Base-by-base conservation (phyloP, 2,113 vertebrate species). In the Trinectes maculatus region DNA sequence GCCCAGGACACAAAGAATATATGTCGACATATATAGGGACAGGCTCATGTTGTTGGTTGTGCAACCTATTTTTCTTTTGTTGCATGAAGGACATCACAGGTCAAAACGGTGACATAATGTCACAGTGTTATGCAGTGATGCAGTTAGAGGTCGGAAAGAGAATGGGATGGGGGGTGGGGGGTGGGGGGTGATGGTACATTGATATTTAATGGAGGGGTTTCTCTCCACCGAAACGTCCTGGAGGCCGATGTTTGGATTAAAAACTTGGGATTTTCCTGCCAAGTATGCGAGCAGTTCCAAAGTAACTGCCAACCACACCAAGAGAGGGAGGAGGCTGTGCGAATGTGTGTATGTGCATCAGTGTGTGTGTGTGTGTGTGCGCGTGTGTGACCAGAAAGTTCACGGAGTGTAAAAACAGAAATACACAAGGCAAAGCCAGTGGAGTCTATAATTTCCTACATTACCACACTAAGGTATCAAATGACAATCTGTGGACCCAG, bases 161-260 rank as follows among this genome's bases (percentile, higher is more conserved):
- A 71, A 15, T 25, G 19, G 16, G 15, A n/a, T n/a, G n/a, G 67
- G 10, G 5, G 33, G 6, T 47, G 51, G 15, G 12, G 40, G 48
- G 24, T 5, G 15, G 13, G 9, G 49, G 21, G 6, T 11, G 34
- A 18, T 16, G 62, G 57, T 29, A 22, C 73, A 74, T 76, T 90
- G 92, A 91, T 92, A 61, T 85, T 79, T 63, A 85, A 85, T 85
- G 26, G 73, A 91, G 90, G 89, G 92, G 89, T 93, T 94, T 95
- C 88, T 94, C 90, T 93, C 87, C 91, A 44, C 92, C 88, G 31
- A 84, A 84, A 74, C 74, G 52, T 55, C n/a, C n/a, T 82, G 63
- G 55, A 83, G 70, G 57, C 73, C 71, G 40, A 80, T 88, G 75
- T 89, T 85, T 83, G 85, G 86, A 90, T 85, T 84, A 75, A 86